Conservation (phyloP, 2,888 invertebrate genomes). For the Tineola bisselliella region DNA sequence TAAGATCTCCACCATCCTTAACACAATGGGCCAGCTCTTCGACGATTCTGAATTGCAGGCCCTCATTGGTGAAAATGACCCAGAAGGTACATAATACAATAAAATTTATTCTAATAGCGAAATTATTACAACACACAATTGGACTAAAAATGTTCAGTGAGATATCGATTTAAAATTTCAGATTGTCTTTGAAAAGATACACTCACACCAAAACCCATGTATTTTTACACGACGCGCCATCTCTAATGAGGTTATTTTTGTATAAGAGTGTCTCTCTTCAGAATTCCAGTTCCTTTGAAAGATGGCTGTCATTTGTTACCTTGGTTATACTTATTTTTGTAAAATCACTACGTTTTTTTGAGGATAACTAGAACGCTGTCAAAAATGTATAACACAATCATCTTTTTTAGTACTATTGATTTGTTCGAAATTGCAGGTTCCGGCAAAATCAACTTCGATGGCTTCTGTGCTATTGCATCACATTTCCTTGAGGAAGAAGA, state of each 20-base stretch:
- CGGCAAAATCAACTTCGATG: slow-evolving; percentile 94
- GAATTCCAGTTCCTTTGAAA: slow-evolving; percentile 27
- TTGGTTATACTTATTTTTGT: slow-evolving; percentile 25
- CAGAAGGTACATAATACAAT: slow-evolving; percentile 69
- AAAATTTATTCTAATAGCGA: too few species aligned
- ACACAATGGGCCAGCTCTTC: slow-evolving; percentile 95
- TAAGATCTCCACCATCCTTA: slow-evolving; percentile 91
- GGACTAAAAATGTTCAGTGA: too few species aligned
- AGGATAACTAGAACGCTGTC: neutral
- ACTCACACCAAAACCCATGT: slow-evolving; percentile 43
- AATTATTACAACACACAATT: too few species aligned
- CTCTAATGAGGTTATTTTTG: slow-evolving; percentile 51
- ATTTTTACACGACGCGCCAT: slow-evolving; percentile 49
- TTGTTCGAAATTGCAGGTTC: slow-evolving; percentile 57
- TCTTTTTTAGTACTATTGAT: neutral
- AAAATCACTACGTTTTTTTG: slow-evolving; percentile 2
- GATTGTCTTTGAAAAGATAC: slow-evolving; percentile 20
- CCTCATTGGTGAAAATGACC: slow-evolving; percentile 90
- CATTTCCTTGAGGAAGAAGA: slow-evolving; percentile 97
- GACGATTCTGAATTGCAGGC: slow-evolving; percentile 90
- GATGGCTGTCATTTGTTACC: slow-evolving; percentile 23
- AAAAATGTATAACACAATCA: neutral
- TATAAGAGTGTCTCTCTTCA: slow-evolving; percentile 20
- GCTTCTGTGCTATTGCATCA: slow-evolving; percentile 91
- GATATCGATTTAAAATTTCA: neutral